Base-by-base conservation (phyloP, 1,140 invertebrate species). In the Antheraea pernyi region DNA sequence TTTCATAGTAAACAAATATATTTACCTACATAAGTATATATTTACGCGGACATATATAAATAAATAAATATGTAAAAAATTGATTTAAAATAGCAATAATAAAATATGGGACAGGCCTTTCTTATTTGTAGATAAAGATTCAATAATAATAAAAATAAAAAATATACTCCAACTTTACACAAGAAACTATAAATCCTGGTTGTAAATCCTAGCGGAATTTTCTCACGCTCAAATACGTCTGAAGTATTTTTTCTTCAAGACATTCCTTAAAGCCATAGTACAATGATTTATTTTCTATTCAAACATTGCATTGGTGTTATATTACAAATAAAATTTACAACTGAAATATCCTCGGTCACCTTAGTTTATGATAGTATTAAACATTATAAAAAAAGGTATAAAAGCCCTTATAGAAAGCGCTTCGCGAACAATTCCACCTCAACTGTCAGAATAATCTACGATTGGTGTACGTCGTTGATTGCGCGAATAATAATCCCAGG, bases 401-500 rank as follows among this genome's bases (percentile, higher is more conserved):
- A 53, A 53, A 53, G 46, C 13, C 46, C 46, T 53, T 16, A 0
- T 75, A 80, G 71, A 76, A 79, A 82, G 68, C 74, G 19, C 68
- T 68, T 64, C 72, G 19, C 78, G 78, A 80, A 80, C 80, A 79
- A 72, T 80, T 79, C 76, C 77, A 77, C 73, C 69, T 82, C 80
- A 81, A 67, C 75, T 75, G 84, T 85, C 83, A 82, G 86, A 85
- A 85, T 88, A 85, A 79, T 84, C 71, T 80, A 80, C 84, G 74
- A 78, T 80, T 76, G 63, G 77, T 66, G 76, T 75, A 79, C 79
- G 82, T 74, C 79, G 74, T 82, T 83, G 79, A 88, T 84, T 83
- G 85, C 84, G 82, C 83, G 84, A 88, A 84, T 86, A 86, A 81
- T 88, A 84, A 84, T 85, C 80, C 78, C 74, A 77, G 69, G 74